Conservation (phyloP, 2,888 invertebrate species). For the Congeria kusceri region DNA sequence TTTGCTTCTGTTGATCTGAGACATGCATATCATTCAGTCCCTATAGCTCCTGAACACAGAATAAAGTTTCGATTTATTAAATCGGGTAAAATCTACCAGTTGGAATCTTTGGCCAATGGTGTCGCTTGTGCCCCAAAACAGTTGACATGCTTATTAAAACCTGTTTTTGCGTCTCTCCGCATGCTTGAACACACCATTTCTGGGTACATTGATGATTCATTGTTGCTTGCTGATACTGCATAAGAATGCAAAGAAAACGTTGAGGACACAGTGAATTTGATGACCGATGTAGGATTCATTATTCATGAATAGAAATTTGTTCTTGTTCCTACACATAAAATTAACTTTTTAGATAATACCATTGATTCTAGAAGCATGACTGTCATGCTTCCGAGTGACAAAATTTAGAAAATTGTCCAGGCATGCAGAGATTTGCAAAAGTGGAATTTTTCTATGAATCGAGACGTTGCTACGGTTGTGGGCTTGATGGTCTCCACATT, state of each 20-base stretch:
- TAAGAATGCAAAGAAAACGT: slow-evolving; percentile 55
- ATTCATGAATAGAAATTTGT: slow-evolving; percentile 52
- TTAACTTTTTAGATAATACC: slow-evolving; percentile 49
- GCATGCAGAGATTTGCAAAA: too few species aligned
- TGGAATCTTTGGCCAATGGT: slow-evolving; percentile 51
- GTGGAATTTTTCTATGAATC: too few species aligned
- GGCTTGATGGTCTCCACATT: too few species aligned
- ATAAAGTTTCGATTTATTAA: slow-evolving; percentile 43
- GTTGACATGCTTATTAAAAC: slow-evolving; percentile 66
- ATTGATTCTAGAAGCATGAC: slow-evolving; percentile 58
- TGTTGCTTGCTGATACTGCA: slow-evolving; percentile 35
- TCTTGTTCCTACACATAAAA: slow-evolving; percentile 34
- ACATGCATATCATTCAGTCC: slow-evolving; percentile 63
- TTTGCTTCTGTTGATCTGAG: slow-evolving; percentile 58
- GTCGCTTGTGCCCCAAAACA: slow-evolving; percentile 51
- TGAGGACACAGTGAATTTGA: slow-evolving; percentile 23
- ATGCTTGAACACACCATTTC: slow-evolving; percentile 42
- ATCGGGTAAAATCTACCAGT: slow-evolving; percentile 46
- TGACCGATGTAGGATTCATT: slow-evolving; percentile 51
- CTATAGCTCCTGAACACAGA: slow-evolving; percentile 28
- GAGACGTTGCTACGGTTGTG: too few species aligned
- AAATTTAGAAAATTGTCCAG: too few species aligned
- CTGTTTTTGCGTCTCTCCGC: slow-evolving; percentile 53
- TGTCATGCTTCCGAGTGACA: slow-evolving; percentile 45
- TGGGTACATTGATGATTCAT: slow-evolving; percentile 63